Evolutionary conservation across 2,888 invertebrate genomes (phyloP).

Genomic region (Plebejus melissa): DNA sequence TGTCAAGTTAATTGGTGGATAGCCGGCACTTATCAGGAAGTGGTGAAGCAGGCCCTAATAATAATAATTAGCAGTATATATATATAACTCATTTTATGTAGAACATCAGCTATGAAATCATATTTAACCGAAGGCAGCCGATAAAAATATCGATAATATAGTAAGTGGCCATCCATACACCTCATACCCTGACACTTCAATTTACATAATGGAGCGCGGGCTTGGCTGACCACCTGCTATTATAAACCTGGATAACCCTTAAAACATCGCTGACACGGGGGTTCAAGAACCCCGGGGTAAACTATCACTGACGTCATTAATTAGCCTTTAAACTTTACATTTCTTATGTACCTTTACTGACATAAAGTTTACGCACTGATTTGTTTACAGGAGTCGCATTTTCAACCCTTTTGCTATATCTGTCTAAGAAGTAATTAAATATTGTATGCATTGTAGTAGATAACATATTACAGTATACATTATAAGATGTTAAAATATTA

Average conservation of each 20-base stretch:
- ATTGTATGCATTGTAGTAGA: too few relatives aligned
- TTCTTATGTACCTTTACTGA: not conserved
- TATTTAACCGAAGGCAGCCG: not conserved
- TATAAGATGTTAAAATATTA: too few relatives aligned
- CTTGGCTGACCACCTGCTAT: constrained; percentile 59
- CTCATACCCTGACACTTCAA: constrained; percentile 49
- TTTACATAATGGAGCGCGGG: constrained; percentile 63
- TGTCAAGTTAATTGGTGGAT: too few relatives aligned
- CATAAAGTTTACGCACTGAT: not conserved
- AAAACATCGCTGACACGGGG: constrained; percentile 38
- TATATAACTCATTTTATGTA: too few relatives aligned
- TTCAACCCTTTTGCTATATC: not conserved
- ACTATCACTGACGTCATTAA: not conserved
- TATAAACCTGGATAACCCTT: constrained; percentile 40
- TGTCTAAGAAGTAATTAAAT: too few relatives aligned
- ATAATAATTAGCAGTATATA: too few relatives aligned
- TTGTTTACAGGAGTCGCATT: not conserved
- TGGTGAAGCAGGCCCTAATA: too few relatives aligned
- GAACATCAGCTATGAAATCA: not conserved
- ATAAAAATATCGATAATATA: constrained; percentile 24
- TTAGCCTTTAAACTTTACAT: not conserved
- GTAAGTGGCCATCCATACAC: constrained; percentile 30
- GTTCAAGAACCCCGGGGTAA: constrained; percentile 32
- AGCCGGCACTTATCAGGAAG: too few relatives aligned
- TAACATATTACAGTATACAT: too few relatives aligned